phyloP scores from a whole-genome alignment of 2,797 vertebrate species.

The Lithobates pipiens region DNA sequence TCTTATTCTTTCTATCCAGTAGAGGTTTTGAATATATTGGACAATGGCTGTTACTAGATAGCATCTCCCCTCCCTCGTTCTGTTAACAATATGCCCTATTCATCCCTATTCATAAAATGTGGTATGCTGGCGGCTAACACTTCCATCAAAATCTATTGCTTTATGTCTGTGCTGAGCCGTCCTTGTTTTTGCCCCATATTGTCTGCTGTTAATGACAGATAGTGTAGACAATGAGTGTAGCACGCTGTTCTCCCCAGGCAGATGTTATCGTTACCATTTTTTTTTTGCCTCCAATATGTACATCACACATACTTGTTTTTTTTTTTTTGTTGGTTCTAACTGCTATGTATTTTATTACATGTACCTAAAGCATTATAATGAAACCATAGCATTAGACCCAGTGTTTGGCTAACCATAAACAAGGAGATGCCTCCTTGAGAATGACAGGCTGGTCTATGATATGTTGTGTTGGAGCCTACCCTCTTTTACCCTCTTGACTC shows the following conservation, averaged over 20 bases:
- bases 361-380: background rate
- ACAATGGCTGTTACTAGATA: slow-evolving; percentile 47
- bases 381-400: no score
- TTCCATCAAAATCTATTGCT: slow-evolving; percentile 47
- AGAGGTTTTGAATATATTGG: slow-evolving; percentile 27
- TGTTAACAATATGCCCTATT: slow-evolving; percentile 48
- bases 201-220: slow-evolving; percentile 39
- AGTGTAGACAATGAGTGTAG: background rate
- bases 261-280: background rate
- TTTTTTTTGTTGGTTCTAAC: background rate
- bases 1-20: background rate
- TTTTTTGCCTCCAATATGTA: background rate
- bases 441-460: no score
- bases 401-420: no score
- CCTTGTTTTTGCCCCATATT: slow-evolving; percentile 43
- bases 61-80: slow-evolving; percentile 40
- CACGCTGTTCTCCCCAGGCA: background rate
- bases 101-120: slow-evolving; percentile 50
- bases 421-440: no score
- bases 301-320: background rate
- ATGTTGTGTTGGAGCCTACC: no score
- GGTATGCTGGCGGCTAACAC: slow-evolving; percentile 44
- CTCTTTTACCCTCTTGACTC: no score
- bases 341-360: background rate
- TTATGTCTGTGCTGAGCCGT: slow-evolving; percentile 33